phyloP scores from a whole-genome alignment of 2,113 vertebrate species.

The Rhegmatorhina hoffmannsi region DNA sequence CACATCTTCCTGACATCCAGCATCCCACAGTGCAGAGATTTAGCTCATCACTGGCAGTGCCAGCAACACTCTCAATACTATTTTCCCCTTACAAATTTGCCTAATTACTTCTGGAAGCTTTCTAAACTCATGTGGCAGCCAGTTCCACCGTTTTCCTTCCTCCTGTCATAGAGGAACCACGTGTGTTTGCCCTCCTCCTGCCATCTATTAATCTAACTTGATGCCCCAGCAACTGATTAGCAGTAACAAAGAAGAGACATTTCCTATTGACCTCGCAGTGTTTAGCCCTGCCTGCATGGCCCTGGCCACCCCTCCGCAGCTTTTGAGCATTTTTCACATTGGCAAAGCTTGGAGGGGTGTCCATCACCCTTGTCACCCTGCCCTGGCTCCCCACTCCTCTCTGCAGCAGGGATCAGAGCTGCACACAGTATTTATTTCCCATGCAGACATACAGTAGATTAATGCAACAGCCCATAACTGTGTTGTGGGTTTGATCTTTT shows the following conservation, averaged over 20 bases:
- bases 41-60: not conserved
- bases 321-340: not conserved
- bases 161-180: not conserved
- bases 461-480: not conserved
- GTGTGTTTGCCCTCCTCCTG: not conserved
- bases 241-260: not conserved
- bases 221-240: not conserved
- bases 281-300: not conserved
- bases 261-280: not conserved
- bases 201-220: slow-evolving; percentile 22
- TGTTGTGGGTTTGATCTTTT: not conserved
- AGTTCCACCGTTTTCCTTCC: not conserved
- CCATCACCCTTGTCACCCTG: not conserved
- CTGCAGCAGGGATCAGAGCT: not conserved
- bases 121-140: slow-evolving; percentile 38
- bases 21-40: not conserved
- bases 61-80: not conserved
- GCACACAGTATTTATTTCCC: not conserved
- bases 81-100: slow-evolving; percentile 13
- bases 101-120: slow-evolving; percentile 49
- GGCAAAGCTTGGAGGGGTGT: not conserved
- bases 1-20: not conserved
- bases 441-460: not conserved
- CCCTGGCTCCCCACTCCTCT: not conserved
- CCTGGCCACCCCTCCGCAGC: not conserved